Base-by-base conservation (phyloP, 1,140 invertebrate genomes). In the Pseudomyrmex dendroicus region DNA sequence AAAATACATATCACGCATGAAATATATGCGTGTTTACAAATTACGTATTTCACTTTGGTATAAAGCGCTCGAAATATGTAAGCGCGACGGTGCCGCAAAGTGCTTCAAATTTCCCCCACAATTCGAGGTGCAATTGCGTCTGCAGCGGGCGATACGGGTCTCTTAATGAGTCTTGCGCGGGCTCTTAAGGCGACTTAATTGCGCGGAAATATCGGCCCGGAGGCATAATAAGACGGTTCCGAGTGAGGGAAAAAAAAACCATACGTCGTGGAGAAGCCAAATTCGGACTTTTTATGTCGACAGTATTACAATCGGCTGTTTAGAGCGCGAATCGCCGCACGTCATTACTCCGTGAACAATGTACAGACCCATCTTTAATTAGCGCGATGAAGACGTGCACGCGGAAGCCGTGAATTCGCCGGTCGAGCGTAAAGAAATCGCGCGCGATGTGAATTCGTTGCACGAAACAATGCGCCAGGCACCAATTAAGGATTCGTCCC, bases 131-230 rank as follows among this genome's bases (percentile, higher is more conserved):
- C 74, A 78, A 78, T 78, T 78, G 52, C 76, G 48, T 68, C 44
- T 46, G 20, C 15, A 25, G 35, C 63, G 52, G n/a, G 15, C 62
- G 64, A 56, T 68, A 25, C 44, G 17, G 50, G n/a, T 7, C 12
- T 77, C 76, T 78, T 78, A 78, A 78, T 52, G 66, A 78, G 35
- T 2, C 54, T 68, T 78, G 57, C 52, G 52, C 67, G 63, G 35
- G 13, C 63, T 78, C 52, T 74, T 64, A 62, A 54, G 82, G 67
- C 68, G 82, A 87, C 82, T 88, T 89, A 90, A 90, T 90, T 89
- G 80, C 84, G 83, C 57, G 74, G 73, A 88, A 88, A 88, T 80
- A 87, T 87, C 61, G 83, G 82, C 25, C 73, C 35, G 5, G 35
- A 54, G 57, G 86, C 46, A 85, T 87, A 87, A 88, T 84, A 83